Percentiles rank a stretch among this genome's conserved stretches.
phyloP scores from a whole-genome alignment of 2,113 vertebrate genomes.

The Tamias sibiricus region DNA sequence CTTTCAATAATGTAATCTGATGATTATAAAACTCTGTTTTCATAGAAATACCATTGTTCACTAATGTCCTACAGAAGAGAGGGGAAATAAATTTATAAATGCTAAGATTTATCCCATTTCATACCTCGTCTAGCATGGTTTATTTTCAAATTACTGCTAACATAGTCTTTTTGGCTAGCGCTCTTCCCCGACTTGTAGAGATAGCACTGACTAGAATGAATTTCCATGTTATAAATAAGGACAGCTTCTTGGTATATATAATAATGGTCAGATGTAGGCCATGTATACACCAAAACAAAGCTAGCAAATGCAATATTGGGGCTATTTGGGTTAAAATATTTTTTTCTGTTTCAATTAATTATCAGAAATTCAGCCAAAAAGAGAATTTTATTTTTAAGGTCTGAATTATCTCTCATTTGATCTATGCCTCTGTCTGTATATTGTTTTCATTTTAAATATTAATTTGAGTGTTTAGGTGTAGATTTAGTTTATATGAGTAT shows the following conservation, averaged over 20 bases:
- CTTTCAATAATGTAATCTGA: neutral
- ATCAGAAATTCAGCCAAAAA: neutral
- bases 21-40: neutral
- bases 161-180: neutral
- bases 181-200: neutral
- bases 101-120: conserved; percentile 26
- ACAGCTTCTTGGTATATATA: neutral
- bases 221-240: neutral
- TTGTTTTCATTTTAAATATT: neutral
- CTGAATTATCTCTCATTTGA: neutral
- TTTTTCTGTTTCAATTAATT: neutral
- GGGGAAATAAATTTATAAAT: neutral
- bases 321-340: neutral
- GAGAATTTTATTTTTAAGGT: neutral
- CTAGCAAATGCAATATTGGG: neutral
- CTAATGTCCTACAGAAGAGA: neutral
- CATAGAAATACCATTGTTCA: neutral
- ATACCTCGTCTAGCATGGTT: neutral
- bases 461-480: neutral
- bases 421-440: neutral
- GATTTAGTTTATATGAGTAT: neutral
- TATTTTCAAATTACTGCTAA: conserved; percentile 43
- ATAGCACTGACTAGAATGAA: neutral
- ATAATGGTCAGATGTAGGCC: neutral
- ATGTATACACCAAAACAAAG: neutral